phyloP scores from a whole-genome alignment of 2,797 vertebrate species.

The Antrozous pallidus region DNA sequence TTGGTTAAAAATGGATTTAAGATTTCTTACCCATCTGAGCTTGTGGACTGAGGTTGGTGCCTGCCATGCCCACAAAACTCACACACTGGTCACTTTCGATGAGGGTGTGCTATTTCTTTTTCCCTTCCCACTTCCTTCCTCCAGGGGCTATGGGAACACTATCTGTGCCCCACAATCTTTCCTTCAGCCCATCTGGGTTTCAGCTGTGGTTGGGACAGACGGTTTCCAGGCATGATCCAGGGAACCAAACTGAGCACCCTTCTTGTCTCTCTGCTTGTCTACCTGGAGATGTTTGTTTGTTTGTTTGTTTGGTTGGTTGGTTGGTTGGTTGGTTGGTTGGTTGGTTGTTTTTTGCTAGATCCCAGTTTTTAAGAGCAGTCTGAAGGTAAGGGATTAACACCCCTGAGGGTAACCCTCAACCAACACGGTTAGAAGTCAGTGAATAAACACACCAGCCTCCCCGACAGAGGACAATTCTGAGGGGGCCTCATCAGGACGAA shows the following conservation, averaged over 20 bases:
- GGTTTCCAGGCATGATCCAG: background rate
- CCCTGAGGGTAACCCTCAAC: background rate
- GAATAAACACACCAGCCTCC: background rate
- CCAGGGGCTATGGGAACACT: background rate
- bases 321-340: too few relatives aligned
- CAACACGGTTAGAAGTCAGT: background rate
- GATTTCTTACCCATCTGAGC: background rate
- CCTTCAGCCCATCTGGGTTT: too few relatives aligned
- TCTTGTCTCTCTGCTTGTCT: background rate
- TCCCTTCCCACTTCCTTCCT: background rate
- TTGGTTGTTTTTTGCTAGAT: background rate
- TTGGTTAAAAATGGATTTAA: background rate
- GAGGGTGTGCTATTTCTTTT: background rate
- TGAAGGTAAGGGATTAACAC: background rate
- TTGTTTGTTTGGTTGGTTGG: too few relatives aligned
- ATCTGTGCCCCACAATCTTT: background rate
- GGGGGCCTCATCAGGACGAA: background rate
- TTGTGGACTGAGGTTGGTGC: background rate
- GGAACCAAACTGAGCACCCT: background rate
- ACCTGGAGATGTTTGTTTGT: too few relatives aligned
- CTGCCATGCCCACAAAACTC: background rate
- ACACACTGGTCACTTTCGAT: rapidly evolving
- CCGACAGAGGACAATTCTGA: background rate
- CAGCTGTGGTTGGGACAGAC: background rate
- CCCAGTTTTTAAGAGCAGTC: background rate